Conservation (phyloP, 2,113 vertebrate species). For the Cochlearius cochlearius region DNA sequence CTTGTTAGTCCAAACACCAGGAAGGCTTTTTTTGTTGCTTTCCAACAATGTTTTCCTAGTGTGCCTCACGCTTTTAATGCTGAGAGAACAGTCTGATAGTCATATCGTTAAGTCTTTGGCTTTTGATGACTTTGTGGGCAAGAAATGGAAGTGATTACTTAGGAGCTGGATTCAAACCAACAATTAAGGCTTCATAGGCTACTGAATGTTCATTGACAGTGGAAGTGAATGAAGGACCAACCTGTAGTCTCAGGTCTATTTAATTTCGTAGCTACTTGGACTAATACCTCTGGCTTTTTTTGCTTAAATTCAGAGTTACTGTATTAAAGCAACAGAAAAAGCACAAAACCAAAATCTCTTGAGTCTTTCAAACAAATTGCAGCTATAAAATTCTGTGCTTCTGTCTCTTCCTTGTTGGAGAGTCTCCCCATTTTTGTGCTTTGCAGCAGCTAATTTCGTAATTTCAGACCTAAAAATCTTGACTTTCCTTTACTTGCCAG, state of each 20-base stretch:
- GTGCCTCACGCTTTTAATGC: neutral
- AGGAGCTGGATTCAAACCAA: neutral
- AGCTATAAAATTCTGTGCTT: neutral
- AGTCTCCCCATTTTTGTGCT: neutral
- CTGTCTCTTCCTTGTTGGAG: neutral
- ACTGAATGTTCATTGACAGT: neutral
- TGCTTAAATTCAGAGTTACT: neutral
- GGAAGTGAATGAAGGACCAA: neutral
- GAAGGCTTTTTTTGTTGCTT: neutral
- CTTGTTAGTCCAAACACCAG: neutral
- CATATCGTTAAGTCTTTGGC: accelerated
- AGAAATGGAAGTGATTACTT: neutral
- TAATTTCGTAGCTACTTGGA: neutral
- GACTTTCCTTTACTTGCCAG: neutral
- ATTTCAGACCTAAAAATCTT: neutral
- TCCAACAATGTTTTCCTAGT: neutral
- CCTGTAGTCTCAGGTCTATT: neutral
- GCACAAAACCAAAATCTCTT: neutral
- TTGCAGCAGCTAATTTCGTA: neutral
- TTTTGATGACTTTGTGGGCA: neutral
- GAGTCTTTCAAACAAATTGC: neutral
- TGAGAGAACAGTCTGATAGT: neutral
- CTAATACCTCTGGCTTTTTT: neutral
- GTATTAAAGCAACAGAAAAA: neutral
- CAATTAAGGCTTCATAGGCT: neutral